These are phyloP conservation scores for Craseonycteris thonglongyai DNA, from an alignment of 2,113 vertebrate genomes.

Conservation along the genomic window DNA sequence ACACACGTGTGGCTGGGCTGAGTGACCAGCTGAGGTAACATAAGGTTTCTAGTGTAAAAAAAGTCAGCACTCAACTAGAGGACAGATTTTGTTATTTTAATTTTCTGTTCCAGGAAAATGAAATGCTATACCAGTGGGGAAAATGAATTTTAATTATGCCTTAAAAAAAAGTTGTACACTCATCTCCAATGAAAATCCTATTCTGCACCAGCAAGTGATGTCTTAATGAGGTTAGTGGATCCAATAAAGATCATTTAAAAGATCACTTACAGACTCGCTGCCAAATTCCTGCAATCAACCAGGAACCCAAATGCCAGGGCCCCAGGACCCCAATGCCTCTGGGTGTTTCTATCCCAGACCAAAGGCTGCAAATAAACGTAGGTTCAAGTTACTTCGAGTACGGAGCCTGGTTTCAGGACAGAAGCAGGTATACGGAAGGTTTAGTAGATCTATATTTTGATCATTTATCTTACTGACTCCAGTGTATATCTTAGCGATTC, in stretches of 20 bases:
- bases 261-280: not conserved
- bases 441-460: not conserved
- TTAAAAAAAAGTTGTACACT: not conserved
- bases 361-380: not conserved
- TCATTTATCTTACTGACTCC: not conserved
- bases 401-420: not conserved
- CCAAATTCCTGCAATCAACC: not conserved
- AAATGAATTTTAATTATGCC: not conserved
- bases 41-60: not conserved
- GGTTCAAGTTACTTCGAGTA: not conserved
- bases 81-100: not conserved
- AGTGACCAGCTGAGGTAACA: not conserved
- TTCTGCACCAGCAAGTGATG: not conserved
- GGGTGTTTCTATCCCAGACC: not conserved
- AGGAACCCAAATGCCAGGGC: not conserved
- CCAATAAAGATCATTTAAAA: not conserved
- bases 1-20: not conserved
- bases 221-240: not conserved
- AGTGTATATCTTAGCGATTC: not conserved
- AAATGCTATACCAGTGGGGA: not conserved
- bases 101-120: not conserved
- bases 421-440: not conserved
- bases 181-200: slow-evolving; percentile 2
- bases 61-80: not conserved
- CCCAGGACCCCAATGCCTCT: not conserved